A percentile compares a stretch with the other conserved stretches of the same genome.
phyloP scores from a whole-genome alignment of 2,113 vertebrate genomes.

The Eublepharis macularius region DNA sequence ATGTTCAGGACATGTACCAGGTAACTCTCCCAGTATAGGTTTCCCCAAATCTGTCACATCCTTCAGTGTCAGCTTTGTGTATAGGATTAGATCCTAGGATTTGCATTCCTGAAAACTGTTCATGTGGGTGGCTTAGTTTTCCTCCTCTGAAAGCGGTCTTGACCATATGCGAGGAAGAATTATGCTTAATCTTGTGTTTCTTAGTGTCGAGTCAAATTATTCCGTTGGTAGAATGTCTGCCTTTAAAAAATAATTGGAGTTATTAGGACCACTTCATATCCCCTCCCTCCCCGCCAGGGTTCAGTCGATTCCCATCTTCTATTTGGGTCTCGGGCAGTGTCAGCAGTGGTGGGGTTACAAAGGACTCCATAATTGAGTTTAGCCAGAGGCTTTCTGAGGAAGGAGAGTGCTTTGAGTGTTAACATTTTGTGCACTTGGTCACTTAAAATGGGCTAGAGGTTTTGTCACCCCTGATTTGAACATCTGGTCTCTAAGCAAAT shows the following conservation, averaged over 20 bases:
- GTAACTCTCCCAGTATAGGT: constrained; percentile 86
- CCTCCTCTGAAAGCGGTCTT: neutral
- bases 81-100: constrained; percentile 83
- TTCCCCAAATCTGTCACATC: constrained; percentile 61
- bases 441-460: neutral
- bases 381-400: neutral
- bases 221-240: neutral
- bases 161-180: neutral
- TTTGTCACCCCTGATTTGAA: neutral
- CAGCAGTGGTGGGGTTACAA: neutral
- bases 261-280: too few species aligned
- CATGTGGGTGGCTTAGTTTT: neutral
- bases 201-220: neutral
- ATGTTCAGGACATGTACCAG: constrained; percentile 96
- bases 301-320: neutral
- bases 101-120: constrained; percentile 62
- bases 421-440: neutral
- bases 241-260: neutral
- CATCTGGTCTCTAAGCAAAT: neutral
- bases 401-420: neutral
- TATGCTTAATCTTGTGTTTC: neutral
- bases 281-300: neutral
- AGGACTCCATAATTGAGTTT: neutral
- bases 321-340: too few species aligned
- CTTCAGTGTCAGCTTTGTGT: constrained; percentile 66